Evolutionary conservation across 2,113 vertebrate species (phyloP).

Genomic region (Dicaeum eximium): DNA sequence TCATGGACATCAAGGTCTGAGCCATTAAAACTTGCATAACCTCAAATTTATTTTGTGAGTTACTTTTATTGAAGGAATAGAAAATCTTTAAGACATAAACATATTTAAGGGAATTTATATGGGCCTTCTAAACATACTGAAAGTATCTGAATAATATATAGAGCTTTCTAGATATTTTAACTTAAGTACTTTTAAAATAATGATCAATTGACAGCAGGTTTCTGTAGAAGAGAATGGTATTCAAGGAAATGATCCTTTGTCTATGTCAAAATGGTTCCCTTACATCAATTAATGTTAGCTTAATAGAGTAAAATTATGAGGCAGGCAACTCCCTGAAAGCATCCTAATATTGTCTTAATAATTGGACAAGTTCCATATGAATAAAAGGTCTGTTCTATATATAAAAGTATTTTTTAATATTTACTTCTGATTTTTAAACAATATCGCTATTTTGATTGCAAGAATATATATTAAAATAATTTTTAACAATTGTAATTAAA

Average conservation of each 20-base stretch:
- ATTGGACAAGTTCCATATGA: not conserved
- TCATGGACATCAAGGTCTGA: not conserved
- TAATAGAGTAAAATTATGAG: not conserved
- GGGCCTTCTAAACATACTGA: not conserved
- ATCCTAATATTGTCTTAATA: not conserved
- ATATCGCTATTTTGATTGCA: not conserved
- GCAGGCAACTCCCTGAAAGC: not conserved
- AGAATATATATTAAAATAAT: not conserved
- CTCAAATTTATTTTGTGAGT: not conserved
- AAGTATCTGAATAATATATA: not conserved
- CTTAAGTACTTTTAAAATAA: not conserved
- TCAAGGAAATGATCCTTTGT: not conserved
- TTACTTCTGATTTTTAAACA: not conserved
- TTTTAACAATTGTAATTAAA: not conserved
- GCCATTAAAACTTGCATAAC: not conserved
- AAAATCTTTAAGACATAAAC: not conserved
- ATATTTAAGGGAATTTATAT: not conserved
- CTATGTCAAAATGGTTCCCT: not conserved
- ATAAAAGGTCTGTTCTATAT: not conserved
- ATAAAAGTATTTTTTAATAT: not conserved
- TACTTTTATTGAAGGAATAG: not conserved
- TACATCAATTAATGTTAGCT: not conserved
- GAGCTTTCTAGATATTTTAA: not conserved
- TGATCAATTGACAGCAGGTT: not conserved
- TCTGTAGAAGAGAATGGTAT: not conserved